Evolutionary conservation across 2,888 invertebrate genomes (phyloP), one percentile per base, ranked within the genome.

Genomic region (Carterocephalus palaemon): DNA sequence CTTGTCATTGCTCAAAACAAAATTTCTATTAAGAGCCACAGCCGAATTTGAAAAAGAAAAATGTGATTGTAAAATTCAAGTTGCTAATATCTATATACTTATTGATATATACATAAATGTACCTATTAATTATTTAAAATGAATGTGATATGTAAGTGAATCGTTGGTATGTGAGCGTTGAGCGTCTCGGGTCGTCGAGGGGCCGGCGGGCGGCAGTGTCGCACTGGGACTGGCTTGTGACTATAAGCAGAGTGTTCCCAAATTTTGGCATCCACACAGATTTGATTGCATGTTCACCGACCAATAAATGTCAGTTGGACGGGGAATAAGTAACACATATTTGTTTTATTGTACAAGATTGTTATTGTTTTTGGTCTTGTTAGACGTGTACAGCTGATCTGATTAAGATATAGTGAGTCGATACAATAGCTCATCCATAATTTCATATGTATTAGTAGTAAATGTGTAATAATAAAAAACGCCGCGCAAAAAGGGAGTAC

Each of bases 1-100:
- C 66, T 68, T 75, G 67, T 72, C 74, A 73, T 85, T 85, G 85
- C 85, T 85, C 85, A 85, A 84, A 75, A 67, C 70, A 62, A 83
- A 78, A 73, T 75, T 77, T 72, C 72, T 79, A 78, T 70, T 69
- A 76, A 64, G 82, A 80, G 83, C 83, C 83, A 75, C 66, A 69
- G 78, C 77, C 77, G 81, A 82, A 77, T 79, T 78, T 70, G 64
- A 64, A 69, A 70, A 66, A 31, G 31, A 68, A 71, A 64, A 69
- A 73, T 78, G 77, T 74, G 67, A 75, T 73, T 67, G 62, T 73
- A 75, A 75, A 71, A 67, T 71, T 71, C 74, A 69, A 72, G 69
- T 75, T 74, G 72, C 73, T 74, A 66, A 70, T 71, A 67, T 71
- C 66, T 72, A 74, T 72, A 60, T 60, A 59, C 53, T 49, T 50